These are phyloP conservation scores for Halocaridina rubra DNA, from an alignment of 2,888 invertebrate species.

Conservation along the genomic window DNA sequence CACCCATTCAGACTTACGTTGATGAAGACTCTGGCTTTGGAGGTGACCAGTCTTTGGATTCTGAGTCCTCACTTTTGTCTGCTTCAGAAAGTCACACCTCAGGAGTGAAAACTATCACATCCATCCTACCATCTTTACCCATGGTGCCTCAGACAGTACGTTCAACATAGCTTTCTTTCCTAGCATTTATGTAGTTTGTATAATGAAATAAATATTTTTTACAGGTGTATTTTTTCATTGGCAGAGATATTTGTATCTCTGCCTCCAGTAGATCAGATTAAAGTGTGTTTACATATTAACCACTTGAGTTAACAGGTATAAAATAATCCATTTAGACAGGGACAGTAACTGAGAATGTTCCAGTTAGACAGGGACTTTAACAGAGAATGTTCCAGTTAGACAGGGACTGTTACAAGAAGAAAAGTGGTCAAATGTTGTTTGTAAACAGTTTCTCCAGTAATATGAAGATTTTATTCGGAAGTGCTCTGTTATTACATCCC, in stretches of 20 bases:
- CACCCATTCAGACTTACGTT: conserved; percentile 31
- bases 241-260: too few relatives aligned
- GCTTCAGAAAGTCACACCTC: neutral
- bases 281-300: too few relatives aligned
- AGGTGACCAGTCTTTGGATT: conserved; percentile 46
- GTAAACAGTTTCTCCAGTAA: neutral
- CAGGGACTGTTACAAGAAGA: too few relatives aligned
- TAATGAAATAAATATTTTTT: too few relatives aligned
- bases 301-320: too few relatives aligned
- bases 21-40: conserved; percentile 55
- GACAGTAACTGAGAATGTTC: too few relatives aligned
- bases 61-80: conserved; percentile 24
- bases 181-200: neutral
- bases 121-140: conserved; percentile 23
- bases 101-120: neutral
- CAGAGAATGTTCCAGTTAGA: too few relatives aligned
- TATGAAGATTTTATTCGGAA: neutral
- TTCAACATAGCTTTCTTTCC: neutral
- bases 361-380: too few relatives aligned
- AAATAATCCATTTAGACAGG: too few relatives aligned
- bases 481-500: conserved; percentile 2
- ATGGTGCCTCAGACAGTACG: conserved; percentile 52
- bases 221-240: too few relatives aligned
- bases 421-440: too few relatives aligned
- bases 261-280: too few relatives aligned